Percentiles rank a stretch among this genome's conserved stretches.
These are phyloP conservation scores for Catharus ustulatus DNA, from an alignment of 2,797 vertebrate species.

Conservation along the genomic window DNA sequence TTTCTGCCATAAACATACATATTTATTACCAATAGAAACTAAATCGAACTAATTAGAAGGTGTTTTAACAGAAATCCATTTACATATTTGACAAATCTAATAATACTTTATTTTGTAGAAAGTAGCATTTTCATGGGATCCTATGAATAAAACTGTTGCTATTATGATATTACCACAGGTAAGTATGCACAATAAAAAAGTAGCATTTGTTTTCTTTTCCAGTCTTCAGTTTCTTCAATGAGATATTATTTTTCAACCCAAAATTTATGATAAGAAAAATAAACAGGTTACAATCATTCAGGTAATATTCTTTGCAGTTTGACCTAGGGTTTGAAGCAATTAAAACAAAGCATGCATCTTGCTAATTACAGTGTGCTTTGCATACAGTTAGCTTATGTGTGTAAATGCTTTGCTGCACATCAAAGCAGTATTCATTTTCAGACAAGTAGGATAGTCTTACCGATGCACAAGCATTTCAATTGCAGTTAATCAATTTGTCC, in stretches of 20 bases:
- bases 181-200: neutral
- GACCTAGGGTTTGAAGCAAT: neutral
- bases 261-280: neutral
- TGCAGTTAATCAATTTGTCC: slow-evolving; percentile 39
- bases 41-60: neutral
- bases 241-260: neutral
- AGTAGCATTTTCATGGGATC: neutral
- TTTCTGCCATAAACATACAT: neutral
- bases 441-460: neutral
- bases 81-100: neutral
- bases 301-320: neutral
- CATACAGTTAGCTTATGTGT: neutral
- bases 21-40: neutral
- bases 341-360: neutral
- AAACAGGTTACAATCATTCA: neutral
- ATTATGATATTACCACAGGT: neutral
- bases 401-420: neutral
- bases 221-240: neutral
- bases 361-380: neutral
- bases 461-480: slow-evolving; percentile 27
- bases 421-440: slow-evolving; percentile 8
- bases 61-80: neutral
- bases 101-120: neutral
- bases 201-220: neutral
- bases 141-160: neutral